Percentiles rank a stretch among this genome's conserved stretches.
phyloP scores from a whole-genome alignment of 2,113 vertebrate genomes.

The Chloropsis hardwickii region DNA sequence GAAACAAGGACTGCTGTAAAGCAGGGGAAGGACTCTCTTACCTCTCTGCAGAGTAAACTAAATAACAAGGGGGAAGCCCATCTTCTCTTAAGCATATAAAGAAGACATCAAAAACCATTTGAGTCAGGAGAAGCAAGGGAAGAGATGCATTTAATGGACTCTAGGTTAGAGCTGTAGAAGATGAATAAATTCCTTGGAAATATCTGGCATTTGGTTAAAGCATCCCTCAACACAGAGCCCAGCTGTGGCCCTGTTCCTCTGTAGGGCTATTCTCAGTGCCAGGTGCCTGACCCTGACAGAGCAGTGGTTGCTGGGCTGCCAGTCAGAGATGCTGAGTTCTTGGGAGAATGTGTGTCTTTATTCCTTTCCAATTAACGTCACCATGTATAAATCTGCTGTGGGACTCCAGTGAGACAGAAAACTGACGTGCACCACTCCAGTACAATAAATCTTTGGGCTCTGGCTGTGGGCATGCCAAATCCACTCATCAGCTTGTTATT shows the following conservation, averaged over 20 bases:
- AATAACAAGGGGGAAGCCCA: neutral
- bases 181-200: neutral
- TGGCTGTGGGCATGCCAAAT: slow-evolving; percentile 3
- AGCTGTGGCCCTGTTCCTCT: neutral
- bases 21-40: neutral
- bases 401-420: slow-evolving; percentile 1
- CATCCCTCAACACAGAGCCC: neutral
- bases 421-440: neutral
- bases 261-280: neutral
- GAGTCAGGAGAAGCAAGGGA: neutral
- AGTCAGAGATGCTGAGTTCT: neutral
- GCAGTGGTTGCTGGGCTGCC: neutral
- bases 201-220: neutral
- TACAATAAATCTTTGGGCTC: neutral
- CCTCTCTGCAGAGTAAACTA: neutral
- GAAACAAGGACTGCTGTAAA: neutral
- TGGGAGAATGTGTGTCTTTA: slow-evolving; percentile 25
- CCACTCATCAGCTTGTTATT: neutral
- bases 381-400: neutral
- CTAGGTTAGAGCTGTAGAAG: neutral
- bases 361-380: neutral
- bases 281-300: neutral
- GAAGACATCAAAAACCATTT: neutral
- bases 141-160: neutral
- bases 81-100: neutral